Conservation (phyloP, 2,113 vertebrate species). For the Gymnogyps californianus region DNA sequence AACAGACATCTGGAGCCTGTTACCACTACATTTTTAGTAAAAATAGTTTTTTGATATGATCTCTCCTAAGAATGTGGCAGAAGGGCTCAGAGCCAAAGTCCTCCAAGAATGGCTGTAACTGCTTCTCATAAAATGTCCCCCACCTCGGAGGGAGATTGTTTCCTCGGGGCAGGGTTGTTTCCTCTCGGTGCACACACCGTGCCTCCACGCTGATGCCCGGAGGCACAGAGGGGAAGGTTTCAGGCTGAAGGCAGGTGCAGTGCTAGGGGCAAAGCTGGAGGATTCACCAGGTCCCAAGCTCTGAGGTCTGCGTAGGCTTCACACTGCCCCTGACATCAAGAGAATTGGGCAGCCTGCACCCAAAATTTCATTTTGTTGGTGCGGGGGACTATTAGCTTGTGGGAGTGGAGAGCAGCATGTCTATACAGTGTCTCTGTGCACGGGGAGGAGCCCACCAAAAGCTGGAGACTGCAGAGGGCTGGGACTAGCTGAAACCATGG, state of each 20-base stretch:
- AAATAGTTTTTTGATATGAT: constrained; percentile 60
- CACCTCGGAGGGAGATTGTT: background rate
- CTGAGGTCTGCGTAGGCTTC: background rate
- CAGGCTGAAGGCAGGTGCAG: constrained; percentile 6
- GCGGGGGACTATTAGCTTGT: background rate
- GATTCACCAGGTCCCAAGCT: background rate
- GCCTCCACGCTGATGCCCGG: background rate
- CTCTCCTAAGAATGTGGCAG: constrained; percentile 67
- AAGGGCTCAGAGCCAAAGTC: constrained; percentile 14
- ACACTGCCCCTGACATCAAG: background rate
- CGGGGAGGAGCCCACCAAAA: background rate
- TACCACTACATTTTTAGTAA: constrained; percentile 60
- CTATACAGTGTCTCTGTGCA: background rate
- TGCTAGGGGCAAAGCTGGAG: background rate
- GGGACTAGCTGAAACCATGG: background rate
- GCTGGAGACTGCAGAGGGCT: background rate
- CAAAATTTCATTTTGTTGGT: background rate
- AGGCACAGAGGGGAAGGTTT: background rate
- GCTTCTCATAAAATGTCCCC: constrained; percentile 26
- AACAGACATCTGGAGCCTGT: constrained; percentile 65
- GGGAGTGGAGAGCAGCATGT: background rate
- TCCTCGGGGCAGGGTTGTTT: background rate
- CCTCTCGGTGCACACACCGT: background rate
- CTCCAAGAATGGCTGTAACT: constrained; percentile 40
- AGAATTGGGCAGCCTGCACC: background rate